These are phyloP conservation scores for Notolabrus celidotus DNA, from an alignment of 2,797 vertebrate species.

Conservation along the genomic window DNA sequence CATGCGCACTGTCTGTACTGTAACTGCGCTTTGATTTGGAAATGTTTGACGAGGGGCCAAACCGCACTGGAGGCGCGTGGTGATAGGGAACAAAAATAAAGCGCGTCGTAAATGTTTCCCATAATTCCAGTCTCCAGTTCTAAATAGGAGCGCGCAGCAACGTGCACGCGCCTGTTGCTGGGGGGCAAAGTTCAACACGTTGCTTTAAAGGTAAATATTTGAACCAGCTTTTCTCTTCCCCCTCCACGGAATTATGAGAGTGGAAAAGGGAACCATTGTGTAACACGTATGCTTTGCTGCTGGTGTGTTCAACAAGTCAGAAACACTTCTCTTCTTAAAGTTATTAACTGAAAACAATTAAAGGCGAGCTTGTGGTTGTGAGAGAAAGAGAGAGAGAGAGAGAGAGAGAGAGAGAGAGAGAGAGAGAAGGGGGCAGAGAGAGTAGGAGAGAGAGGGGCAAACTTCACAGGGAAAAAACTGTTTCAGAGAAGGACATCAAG, in stretches of 20 bases:
- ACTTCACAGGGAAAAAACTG: too few relatives aligned
- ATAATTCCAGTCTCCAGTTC: constrained; percentile 23
- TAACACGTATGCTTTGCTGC: neutral
- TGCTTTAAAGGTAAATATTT: constrained; percentile 73
- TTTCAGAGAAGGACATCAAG: too few relatives aligned
- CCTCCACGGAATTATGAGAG: constrained; percentile 5
- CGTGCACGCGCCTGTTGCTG: constrained; percentile 34
- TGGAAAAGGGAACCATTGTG: neutral
- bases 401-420: too few relatives aligned
- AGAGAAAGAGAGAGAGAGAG: too few relatives aligned
- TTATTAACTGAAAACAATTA: too few relatives aligned
- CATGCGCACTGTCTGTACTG: constrained; percentile 36
- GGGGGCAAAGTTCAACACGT: constrained; percentile 73
- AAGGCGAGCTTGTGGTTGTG: too few relatives aligned
- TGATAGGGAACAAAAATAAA: constrained; percentile 67
- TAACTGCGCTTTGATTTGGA: constrained; percentile 51
- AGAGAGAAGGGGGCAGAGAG: too few relatives aligned
- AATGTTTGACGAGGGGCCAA: constrained; percentile 45
- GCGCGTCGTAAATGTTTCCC: constrained; percentile 43
- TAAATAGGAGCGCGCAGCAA: neutral
- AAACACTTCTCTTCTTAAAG: too few relatives aligned
- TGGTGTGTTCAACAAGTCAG: too few relatives aligned
- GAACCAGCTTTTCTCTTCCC: constrained; percentile 43
- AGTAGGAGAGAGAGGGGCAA: too few relatives aligned
- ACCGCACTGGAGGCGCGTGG: constrained; percentile 5